Evolutionary conservation across 2,888 invertebrate genomes (phyloP), one percentile per base, ranked within the genome.

Genomic region (Platycheirus albimanus): DNA sequence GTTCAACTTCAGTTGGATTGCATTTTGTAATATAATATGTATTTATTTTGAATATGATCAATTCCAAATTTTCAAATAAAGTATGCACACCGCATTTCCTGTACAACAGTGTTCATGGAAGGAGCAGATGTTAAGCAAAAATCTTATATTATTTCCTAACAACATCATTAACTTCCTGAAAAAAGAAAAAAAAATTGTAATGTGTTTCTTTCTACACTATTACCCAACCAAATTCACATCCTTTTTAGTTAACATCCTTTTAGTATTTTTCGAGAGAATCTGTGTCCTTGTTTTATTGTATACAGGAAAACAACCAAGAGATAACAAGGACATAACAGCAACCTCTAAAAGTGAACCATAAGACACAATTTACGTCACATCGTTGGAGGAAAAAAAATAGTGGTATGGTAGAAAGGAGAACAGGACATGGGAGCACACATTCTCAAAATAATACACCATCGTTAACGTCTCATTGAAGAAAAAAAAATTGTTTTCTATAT

Each of bases 301-400:
- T 5, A 24, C 36, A 64, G 28, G 13, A 38, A 41, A 45, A 11
- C 11, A 24, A 24, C 5, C 3, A 24, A 66, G 20, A 79, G 79
- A 69, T 79, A 75, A 79, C 74, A 72, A 78, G 3, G 72, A 51
- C 52, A 47, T 64, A 64, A 15, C 33, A 36, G n/a, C 13, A 74
- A 58, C 69, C 41, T n/a, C 30, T 71, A 52, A 43, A 76, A 71
- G 64, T 66, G 61, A 76, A 24, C n/a, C n/a, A 76, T 64, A 76
- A 70, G 70, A 56, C 17, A 76, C 70, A 76, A 81, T 76, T 76
- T 81, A 81, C 76, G 76, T 76, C 76, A 81, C 64, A 76, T 71
- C 76, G 80, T 81, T 76, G 41, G 30, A 76, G 63, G 71, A 49
- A 71, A 51, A 76, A 58, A 71, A 61, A 38, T 66, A 58, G 49